Evolutionary conservation across 2,113 vertebrate genomes (phyloP).

Genomic region (Phylloscopus trochilus): DNA sequence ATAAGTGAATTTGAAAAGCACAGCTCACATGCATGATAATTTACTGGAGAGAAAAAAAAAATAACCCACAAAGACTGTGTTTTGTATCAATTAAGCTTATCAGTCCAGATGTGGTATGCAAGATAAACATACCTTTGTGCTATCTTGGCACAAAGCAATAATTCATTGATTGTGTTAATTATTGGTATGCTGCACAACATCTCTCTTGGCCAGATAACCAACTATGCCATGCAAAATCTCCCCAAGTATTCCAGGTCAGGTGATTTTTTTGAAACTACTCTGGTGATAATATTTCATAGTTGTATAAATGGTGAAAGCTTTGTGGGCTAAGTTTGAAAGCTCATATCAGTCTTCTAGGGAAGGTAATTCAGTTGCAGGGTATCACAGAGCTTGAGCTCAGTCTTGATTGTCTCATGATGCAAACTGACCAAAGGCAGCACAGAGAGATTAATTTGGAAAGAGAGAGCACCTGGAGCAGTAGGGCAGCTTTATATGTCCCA

Average conservation of each 20-base stretch:
- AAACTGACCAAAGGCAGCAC: not conserved
- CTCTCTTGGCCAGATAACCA: not conserved
- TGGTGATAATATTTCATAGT: not conserved
- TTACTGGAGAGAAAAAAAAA: not conserved
- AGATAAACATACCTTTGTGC: conserved; percentile 25
- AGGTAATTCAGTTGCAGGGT: not conserved
- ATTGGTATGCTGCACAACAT: not conserved
- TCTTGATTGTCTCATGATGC: not conserved
- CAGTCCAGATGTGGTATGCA: conserved; percentile 27
- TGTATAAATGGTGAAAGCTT: not conserved
- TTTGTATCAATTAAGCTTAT: conserved; percentile 46
- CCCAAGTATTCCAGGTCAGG: not conserved
- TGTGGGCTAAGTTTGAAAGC: not conserved
- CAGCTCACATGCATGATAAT: not conserved
- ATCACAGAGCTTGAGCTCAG: not conserved
- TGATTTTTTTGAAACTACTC: not conserved
- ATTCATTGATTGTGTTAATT: conserved; percentile 18
- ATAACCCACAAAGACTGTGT: not conserved
- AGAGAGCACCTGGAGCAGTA: not conserved
- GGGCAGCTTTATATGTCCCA: not conserved
- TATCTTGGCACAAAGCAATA: conserved; percentile 19
- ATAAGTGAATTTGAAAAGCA: not conserved
- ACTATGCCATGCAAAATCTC: not conserved
- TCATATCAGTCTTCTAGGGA: not conserved
- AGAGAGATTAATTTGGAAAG: not conserved